phyloP scores from a whole-genome alignment of 2,888 invertebrate species.

The Pristionchus arcanus region DNA sequence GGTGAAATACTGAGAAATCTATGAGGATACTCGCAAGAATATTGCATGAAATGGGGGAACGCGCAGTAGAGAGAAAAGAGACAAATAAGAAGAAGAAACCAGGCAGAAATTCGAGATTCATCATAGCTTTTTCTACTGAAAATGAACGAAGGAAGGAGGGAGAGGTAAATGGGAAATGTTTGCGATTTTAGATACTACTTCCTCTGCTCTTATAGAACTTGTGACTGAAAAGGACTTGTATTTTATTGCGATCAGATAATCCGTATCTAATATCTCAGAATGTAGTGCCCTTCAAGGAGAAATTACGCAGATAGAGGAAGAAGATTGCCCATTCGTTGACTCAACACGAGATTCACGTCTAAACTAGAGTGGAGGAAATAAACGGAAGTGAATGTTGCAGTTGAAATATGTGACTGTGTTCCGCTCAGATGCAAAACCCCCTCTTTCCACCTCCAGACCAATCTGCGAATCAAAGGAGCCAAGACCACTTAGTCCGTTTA shows the following conservation, averaged over 20 bases:
- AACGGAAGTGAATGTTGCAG: not conserved
- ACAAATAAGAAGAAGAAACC: not conserved
- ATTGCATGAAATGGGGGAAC: not conserved
- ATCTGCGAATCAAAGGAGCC: not conserved
- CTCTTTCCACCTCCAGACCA: constrained; percentile 22
- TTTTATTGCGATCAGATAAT: no score
- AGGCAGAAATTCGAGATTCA: constrained; percentile 21
- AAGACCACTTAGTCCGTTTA: constrained; percentile 23
- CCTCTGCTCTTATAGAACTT: not conserved
- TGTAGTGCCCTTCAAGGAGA: not conserved
- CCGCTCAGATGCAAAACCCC: not conserved
- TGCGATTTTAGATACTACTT: not conserved
- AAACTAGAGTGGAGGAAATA: not conserved
- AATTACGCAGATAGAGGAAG: not conserved
- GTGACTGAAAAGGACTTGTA: no score
- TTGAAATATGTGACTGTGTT: not conserved
- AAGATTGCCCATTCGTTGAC: no score
- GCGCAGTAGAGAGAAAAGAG: not conserved
- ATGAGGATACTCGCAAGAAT: not conserved
- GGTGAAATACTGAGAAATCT: not conserved
- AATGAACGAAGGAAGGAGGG: not conserved
- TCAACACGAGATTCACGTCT: not conserved
- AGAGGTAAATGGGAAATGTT: not conserved
- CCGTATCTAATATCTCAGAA: no score
- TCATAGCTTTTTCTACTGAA: not conserved